Base-by-base conservation (phyloP, 2,797 vertebrate species). In the Enteromius viviparus region DNA sequence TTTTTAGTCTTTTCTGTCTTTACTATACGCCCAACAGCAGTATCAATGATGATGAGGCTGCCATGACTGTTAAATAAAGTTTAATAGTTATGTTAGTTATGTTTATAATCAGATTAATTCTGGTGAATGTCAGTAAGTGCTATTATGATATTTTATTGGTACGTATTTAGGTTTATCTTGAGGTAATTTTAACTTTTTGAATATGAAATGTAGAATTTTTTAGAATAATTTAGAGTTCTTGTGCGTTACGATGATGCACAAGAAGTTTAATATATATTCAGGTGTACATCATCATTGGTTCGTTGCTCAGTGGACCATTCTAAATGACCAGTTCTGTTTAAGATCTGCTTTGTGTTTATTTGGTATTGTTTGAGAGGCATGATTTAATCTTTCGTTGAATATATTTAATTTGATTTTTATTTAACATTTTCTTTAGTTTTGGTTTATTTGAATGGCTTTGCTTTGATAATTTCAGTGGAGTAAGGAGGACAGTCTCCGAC, bases 401-500 rank as follows among this genome's bases (percentile, higher is more conserved):
- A 55, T 88, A 17, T 64, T 81, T 85, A 75, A 45, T 77, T 84
- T 65, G 37, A 2, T 17, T 26, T 62, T 81, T 29, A 40, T 79
- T 70, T 26, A 0, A n/a, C 65, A 23, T 83, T 88, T 77, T 62
- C 9, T 40, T 81, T 23, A 82, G 68, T 84, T 55, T 76, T 17
- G 5, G 49, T 72, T 51, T 58, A 51, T 87, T 78, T 89, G 88
- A 85, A 88, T 85, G 51, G 4, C 51, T 91, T 92, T 74, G 93
- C 92, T 92, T 94, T 95, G 90, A 86, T 93, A 51, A 82, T 98
- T 96, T 88, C 96, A 99, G 98, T 99, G 97, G 97, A 95, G 96
- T 90, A 99, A 99, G 93, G 98, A 99, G 93, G 98, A 99, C 81
- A 95, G 96, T 88, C 93, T 96, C 86, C 96, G 96, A 91, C 95